These are phyloP conservation scores for Siniperca undulata DNA, from an alignment of 2,797 vertebrate genomes.

Conservation along the genomic window DNA sequence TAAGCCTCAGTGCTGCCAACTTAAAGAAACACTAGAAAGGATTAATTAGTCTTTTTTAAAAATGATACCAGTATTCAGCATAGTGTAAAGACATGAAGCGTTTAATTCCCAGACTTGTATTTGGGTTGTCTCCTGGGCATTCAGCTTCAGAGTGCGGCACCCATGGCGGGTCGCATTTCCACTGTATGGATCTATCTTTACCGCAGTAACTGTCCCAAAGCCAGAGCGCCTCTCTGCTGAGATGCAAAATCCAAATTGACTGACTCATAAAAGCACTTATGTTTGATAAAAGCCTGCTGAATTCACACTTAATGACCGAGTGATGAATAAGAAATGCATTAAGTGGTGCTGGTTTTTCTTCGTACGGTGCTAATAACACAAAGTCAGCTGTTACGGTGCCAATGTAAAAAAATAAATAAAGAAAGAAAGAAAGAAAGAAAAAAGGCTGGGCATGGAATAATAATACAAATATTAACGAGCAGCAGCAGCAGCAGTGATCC, in stretches of 20 bases:
- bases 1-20: conserved; percentile 22
- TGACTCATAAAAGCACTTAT: not conserved
- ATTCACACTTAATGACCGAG: not conserved
- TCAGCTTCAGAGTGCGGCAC: conserved; percentile 62
- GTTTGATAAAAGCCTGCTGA: conserved; percentile 12
- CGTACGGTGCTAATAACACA: not conserved
- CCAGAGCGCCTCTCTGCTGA: conserved; percentile 44
- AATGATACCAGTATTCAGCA: not conserved
- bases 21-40: conserved; percentile 1
- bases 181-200: conserved; percentile 45
- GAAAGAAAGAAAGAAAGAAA: not conserved
- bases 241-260: not conserved
- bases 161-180: conserved; percentile 51
- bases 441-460: not conserved
- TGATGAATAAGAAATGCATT: not conserved
- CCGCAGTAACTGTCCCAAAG: conserved; percentile 79
- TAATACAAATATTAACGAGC: not conserved
- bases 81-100: not conserved
- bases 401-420: not conserved
- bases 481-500: not conserved
- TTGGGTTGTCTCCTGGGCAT: conserved; percentile 18
- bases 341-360: not conserved
- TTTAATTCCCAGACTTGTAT: conserved; percentile 28
- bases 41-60: not conserved
- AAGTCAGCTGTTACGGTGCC: conserved; percentile 43